Evolutionary conservation across 2,888 invertebrate species (phyloP), one percentile per base, ranked within the genome.

Genomic region (Pinctada fucata): DNA sequence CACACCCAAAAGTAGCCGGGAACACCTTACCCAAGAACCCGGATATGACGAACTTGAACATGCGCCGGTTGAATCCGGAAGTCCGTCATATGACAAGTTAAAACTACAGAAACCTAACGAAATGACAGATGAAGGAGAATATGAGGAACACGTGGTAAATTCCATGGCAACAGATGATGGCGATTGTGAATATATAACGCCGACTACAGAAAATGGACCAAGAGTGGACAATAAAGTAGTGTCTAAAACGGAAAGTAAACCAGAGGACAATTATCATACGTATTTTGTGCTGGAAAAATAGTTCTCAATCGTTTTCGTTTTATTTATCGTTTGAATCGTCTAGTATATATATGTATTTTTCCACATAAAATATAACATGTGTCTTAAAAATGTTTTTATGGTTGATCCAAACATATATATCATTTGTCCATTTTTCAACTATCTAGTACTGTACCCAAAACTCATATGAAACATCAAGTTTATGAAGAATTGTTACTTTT

Each of bases 141-240:
- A 72, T 52, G 16, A 50, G 47, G 72, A 72, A 58, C 58, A 58
- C 8, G 58, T 58, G 58, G 31, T 31, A 1, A 31, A 31, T 31
- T 31, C 31, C 31, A 6, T 13, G 6, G 8, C 8, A 58, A 6
- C 6, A 10, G 58, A 58, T 58, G 72, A 31, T 72, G 52, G 16
- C 31, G 72, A 72, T 16, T 50, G 72, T 16, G 72, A 72, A 31
- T 72, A 72, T 45, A 72, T 72, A 72, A 72, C 72, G 10, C 72
- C 72, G 13, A 52, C 50, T 31, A 52, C 72, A 2, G 72, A 52
- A 6, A 52, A 52, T 58, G 58, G 8, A 58, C 52, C 58, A 4
- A 16, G n/a, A 58, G 72, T 51, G 31, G 31, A 31, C 31, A 31
- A 31, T 31, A 31, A 31, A 31, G 31, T 31, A 31, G 31, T 31